Evolutionary conservation across 2,113 vertebrate species (phyloP).

Genomic region (Reinhardtius hippoglossoides): DNA sequence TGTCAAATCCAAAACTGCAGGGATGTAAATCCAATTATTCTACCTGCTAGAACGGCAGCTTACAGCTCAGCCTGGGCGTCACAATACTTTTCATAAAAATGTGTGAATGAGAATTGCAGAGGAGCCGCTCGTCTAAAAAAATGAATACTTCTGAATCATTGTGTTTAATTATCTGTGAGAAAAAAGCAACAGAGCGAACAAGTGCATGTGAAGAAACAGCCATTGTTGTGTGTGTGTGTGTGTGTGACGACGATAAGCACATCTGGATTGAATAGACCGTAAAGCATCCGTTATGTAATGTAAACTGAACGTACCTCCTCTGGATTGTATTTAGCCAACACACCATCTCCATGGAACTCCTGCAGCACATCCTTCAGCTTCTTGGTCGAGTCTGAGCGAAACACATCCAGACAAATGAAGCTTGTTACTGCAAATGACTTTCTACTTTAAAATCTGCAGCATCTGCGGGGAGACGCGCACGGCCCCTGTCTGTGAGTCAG

Average conservation of each 20-base stretch:
- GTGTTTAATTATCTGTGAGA: no score
- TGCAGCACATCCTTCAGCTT: conserved; percentile 95
- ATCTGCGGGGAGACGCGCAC: no score
- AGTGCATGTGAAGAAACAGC: background rate
- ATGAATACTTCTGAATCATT: no score
- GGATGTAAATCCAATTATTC: background rate
- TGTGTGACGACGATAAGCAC: background rate
- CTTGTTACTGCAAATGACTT: background rate
- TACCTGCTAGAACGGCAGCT: background rate
- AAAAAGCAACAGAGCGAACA: background rate
- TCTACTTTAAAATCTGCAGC: no score
- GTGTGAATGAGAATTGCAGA: background rate
- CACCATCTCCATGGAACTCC: conserved; percentile 94
- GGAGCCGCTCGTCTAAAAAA: background rate
- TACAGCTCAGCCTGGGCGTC: background rate
- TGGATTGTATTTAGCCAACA: conserved; percentile 94
- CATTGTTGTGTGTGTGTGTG: background rate
- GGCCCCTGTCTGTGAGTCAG: no score
- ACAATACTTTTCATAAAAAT: background rate
- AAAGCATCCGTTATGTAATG: background rate
- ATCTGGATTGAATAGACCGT: background rate
- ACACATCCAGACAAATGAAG: conserved; percentile 25
- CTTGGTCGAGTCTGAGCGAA: conserved; percentile 91
- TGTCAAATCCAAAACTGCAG: background rate
- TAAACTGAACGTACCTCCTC: conserved; percentile 85